phyloP scores from a whole-genome alignment of 2,113 vertebrate genomes.

The Motacilla alba region DNA sequence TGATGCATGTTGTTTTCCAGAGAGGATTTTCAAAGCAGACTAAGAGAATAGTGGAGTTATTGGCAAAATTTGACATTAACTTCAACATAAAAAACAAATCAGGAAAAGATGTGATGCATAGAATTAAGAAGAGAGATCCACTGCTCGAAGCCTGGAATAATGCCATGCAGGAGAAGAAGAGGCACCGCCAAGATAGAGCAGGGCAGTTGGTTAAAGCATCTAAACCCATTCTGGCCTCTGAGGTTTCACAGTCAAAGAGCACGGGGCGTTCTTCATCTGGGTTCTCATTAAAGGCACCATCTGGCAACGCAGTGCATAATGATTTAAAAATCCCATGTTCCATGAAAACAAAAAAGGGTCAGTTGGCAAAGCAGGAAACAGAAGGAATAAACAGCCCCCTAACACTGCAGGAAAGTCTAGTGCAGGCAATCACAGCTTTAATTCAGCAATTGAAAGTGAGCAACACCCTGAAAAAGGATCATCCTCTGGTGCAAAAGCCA shows the following conservation, averaged over 20 bases:
- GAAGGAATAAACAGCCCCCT: background rate
- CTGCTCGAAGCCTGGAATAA: conserved; percentile 72
- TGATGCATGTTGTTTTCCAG: conserved; percentile 80
- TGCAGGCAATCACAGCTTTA: conserved; percentile 64
- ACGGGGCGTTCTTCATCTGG: background rate
- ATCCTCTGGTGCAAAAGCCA: background rate
- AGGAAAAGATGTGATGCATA: conserved; percentile 70
- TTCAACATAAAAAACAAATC: conserved; percentile 75
- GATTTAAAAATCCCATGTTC: background rate
- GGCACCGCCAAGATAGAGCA: conserved; percentile 32
- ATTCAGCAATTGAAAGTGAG: conserved; percentile 60
- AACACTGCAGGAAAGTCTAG: conserved; percentile 61
- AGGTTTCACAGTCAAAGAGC: conserved; percentile 41
- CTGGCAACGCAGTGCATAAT: background rate
- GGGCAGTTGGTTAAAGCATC: background rate
- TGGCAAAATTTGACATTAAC: conserved; percentile 77
- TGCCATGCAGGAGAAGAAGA: conserved; percentile 49
- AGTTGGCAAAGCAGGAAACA: background rate
- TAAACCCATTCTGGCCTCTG: background rate
- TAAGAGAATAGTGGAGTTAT: conserved; percentile 57
- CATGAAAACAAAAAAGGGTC: background rate
- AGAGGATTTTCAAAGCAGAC: conserved; percentile 61
- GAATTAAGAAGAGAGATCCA: conserved; percentile 72
- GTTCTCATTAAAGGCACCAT: background rate
- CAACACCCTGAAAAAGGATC: background rate